Evolutionary conservation across 1,140 invertebrate species (phyloP), one percentile per base, ranked within the genome.

Genomic region (Drosophila cardini): DNA sequence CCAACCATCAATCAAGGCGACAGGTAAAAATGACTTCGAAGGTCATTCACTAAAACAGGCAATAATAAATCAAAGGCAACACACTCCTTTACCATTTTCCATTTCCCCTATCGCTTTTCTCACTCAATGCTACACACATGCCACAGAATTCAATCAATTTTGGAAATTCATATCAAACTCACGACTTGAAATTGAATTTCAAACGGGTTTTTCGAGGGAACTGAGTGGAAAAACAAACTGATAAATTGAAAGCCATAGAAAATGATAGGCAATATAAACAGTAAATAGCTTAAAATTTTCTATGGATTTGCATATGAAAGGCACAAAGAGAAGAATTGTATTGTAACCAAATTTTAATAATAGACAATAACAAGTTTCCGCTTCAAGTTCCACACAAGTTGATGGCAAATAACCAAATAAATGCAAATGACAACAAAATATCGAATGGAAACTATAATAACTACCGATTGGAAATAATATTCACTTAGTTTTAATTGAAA

Each of bases 101-200:
- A 26, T 26, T 26, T 16, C 16, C 30, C 21, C 18, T 18, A 11
- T 32, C 26, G 8, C 30, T 48, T 13, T 30, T 6, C 16, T 30
- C 45, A 10, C 16, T 38, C 48, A 11, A 26, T 71, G 26, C 38
- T 34, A 50, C 40, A 40, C 36, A 68, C 32, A 67, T 43, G 56
- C 42, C 18, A 56, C 58, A 76, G 63, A 77, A 87, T 79, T 82
- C 83, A 86, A 86, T 86, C 83, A 86, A 72, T 83, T 73, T 73
- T 73, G 38, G 53, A 67, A 57, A 42, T 52, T 68, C 63, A 68
- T 60, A 73, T 72, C 30, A 72, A 68, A 55, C 46, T 48, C 46
- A 58, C 11, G 48, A 56, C 11, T 30, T 32, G 8, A 61, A 73
- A 73, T 69, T 69, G 48, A 73, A 61, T 60, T 73, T 69, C 64